Base-by-base conservation (phyloP, 1,140 invertebrate species). In the Drosophila jambulina region DNA sequence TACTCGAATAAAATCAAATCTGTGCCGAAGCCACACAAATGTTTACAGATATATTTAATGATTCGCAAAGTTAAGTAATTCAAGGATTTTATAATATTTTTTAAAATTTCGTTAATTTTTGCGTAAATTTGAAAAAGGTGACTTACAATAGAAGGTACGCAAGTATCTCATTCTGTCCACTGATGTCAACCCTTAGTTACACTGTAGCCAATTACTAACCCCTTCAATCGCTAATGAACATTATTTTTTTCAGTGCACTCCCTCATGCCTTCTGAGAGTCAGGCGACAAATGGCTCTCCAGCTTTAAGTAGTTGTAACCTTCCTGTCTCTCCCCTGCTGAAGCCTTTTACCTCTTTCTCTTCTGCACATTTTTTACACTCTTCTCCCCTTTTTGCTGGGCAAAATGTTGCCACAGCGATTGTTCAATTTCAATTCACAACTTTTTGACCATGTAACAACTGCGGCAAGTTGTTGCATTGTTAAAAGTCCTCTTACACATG, bases 391-490 rank as follows among this genome's bases (percentile, higher is more conserved):
- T 51, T 59, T 36, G 27, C 46, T 51, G 19, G 32, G 27, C 51
- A 48, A 72, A 46, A 54, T 62, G 71, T 75, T 60, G 15, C 23
- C 40, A 32, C 77, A 34, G 57, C 64, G 34, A 72, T 77, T 81
- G 82, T 84, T 86, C 65, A 86, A 84, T 86, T 84, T 65, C 68
- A 85, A 84, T 86, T 82, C 82, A 82, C 63, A 84, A 84, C 82
- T 84, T 84, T 84, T 70, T 80, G 67, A 69, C 67, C 82, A 65
- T 84, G 82, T 86, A 54, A 48, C 82, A 85, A 84, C 72, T 78
- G 78, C 60, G 62, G 82, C 82, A 78, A 82, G 82, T 84, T 84
- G 82, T 84, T 84, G 82, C 82, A 84, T 85, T 84, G 82, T 84
- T 78, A 48, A 45, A 65, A 61, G 48, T 69, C 67, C 56, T 60